These are phyloP conservation scores for Salvelinus fontinalis DNA, from an alignment of 2,113 vertebrate genomes.

Conservation along the genomic window DNA sequence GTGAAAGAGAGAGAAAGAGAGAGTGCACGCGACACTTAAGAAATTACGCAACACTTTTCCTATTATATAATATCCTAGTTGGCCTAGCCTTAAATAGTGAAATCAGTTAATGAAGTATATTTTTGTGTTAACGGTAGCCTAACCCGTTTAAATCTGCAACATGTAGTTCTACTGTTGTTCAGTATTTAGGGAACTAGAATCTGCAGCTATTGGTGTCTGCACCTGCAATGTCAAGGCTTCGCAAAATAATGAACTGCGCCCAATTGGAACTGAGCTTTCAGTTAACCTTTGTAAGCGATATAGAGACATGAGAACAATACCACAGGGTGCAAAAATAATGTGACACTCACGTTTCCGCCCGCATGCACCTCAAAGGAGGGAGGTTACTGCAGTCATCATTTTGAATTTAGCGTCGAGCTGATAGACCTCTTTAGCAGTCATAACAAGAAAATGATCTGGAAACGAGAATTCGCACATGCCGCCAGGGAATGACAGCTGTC, in stretches of 20 bases:
- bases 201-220: constrained; percentile 76
- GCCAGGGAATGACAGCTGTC: neutral
- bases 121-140: constrained; percentile 15
- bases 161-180: constrained; percentile 66
- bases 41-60: no score
- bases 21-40: no score
- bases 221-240: constrained; percentile 90
- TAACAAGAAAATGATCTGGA: constrained; percentile 53
- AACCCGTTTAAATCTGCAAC: constrained; percentile 57
- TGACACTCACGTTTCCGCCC: constrained; percentile 35
- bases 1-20: no score
- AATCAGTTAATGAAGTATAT: no score
- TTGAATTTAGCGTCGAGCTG: constrained; percentile 70
- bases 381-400: constrained; percentile 69
- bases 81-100: no score
- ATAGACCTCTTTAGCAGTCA: constrained; percentile 48
- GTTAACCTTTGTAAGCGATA: constrained; percentile 82
- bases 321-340: constrained; percentile 25
- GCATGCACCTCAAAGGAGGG: constrained; percentile 36
- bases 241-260: constrained; percentile 92
- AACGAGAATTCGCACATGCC: constrained; percentile 39
- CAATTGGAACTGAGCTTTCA: constrained; percentile 88
- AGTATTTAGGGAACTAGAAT: constrained; percentile 57
- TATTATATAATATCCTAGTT: no score
- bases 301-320: constrained; percentile 40